These are phyloP conservation scores for Megaceryle maxima DNA, from an alignment of 2,113 vertebrate species.

Conservation along the genomic window DNA sequence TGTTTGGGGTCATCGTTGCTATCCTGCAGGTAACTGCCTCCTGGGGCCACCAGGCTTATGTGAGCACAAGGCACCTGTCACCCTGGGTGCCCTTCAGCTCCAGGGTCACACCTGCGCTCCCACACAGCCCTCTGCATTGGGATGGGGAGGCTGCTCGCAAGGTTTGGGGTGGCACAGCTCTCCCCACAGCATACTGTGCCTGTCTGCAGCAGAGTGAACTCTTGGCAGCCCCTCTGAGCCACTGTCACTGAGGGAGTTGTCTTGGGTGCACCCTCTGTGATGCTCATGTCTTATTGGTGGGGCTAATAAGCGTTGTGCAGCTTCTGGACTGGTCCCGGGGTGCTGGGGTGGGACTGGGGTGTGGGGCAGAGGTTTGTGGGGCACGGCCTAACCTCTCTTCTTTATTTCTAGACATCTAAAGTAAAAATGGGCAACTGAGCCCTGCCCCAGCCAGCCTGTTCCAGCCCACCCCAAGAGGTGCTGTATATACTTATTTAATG, in stretches of 20 bases:
- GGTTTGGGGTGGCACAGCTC: not conserved
- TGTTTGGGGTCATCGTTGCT: slow-evolving; percentile 97
- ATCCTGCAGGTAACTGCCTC: slow-evolving; percentile 89
- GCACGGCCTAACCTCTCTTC: not conserved
- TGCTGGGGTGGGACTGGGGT: not conserved
- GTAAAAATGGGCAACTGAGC: slow-evolving; percentile 98
- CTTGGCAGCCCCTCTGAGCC: not conserved
- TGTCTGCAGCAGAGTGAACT: not conserved
- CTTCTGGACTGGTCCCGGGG: not conserved
- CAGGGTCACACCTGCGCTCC: not conserved
- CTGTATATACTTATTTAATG: slow-evolving; percentile 81
- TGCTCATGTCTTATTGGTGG: rapidly evolving
- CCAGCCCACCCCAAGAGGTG: slow-evolving; percentile 49
- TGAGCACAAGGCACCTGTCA: not conserved
- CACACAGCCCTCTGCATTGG: not conserved
- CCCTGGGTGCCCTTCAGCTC: not conserved
- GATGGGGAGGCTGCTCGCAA: not conserved
- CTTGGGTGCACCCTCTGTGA: not conserved
- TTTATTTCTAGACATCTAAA: slow-evolving; percentile 89
- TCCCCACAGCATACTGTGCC: not conserved
- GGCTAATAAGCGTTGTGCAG: not conserved
- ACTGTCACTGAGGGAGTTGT: rapidly evolving
- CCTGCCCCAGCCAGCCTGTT: not conserved
- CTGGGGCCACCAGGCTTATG: not conserved
- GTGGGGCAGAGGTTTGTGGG: not conserved